A percentile compares a stretch with the other conserved stretches of the same genome.
Evolutionary conservation across 1,140 invertebrate species (phyloP).

Genomic region (Cyclina sinensis): DNA sequence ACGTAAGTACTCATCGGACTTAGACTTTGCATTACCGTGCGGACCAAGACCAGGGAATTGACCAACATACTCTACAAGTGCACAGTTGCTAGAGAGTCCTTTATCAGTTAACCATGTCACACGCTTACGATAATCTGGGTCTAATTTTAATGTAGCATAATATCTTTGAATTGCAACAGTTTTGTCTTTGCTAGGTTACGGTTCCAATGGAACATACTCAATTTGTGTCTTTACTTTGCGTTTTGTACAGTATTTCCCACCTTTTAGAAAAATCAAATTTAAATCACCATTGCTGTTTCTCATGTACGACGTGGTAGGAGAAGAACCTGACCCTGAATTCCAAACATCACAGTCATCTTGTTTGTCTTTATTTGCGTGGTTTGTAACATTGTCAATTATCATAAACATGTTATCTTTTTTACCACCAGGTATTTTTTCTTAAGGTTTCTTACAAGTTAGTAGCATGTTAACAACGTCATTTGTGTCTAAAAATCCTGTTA

Average conservation of each 20-base stretch:
- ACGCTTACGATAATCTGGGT: slow-evolving; percentile 57
- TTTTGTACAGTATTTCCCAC: too few relatives aligned
- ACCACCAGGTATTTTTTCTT: too few relatives aligned
- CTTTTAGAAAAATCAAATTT: too few relatives aligned
- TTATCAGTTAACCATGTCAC: slow-evolving; percentile 59
- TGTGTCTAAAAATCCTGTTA: too few relatives aligned
- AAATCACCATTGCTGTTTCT: too few relatives aligned
- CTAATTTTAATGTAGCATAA: slow-evolving; percentile 65
- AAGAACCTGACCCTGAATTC: too few relatives aligned
- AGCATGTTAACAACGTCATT: too few relatives aligned
- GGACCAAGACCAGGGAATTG: slow-evolving; percentile 37
- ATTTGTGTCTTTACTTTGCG: slow-evolving; percentile 46
- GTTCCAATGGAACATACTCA: slow-evolving; percentile 35
- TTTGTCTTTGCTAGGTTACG: slow-evolving; percentile 59
- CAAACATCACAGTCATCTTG: neutral
- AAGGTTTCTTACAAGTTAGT: too few relatives aligned
- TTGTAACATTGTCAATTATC: too few relatives aligned
- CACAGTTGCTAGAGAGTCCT: slow-evolving; percentile 26
- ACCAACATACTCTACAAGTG: slow-evolving; percentile 70
- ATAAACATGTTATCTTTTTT: too few relatives aligned
- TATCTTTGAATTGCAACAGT: slow-evolving; percentile 61
- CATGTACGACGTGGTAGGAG: too few relatives aligned
- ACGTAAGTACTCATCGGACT: slow-evolving; percentile 36
- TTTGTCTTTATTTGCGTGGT: too few relatives aligned
- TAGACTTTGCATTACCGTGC: slow-evolving; percentile 65